These are phyloP conservation scores for Athalia circularis DNA, from an alignment of 2,888 invertebrate genomes.

Conservation along the genomic window DNA sequence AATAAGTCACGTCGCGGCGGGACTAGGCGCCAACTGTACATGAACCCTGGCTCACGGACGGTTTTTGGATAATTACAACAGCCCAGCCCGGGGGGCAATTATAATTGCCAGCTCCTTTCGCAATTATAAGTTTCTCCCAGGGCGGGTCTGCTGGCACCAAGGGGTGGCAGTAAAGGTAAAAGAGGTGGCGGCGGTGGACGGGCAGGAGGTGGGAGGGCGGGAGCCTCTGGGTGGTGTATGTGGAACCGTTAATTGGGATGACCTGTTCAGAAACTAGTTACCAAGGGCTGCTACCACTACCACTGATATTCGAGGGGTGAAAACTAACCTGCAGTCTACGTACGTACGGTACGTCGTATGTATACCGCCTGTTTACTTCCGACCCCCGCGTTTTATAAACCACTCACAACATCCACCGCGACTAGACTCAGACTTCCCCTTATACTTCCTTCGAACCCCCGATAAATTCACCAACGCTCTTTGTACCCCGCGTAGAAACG, in stretches of 20 bases:
- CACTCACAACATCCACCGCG: no score
- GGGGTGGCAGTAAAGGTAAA: background rate
- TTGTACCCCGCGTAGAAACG: background rate
- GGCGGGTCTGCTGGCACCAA: slow-evolving; percentile 52
- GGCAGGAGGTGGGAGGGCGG: slow-evolving; percentile 53
- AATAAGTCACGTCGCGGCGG: slow-evolving; percentile 41
- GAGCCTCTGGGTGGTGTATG: slow-evolving; percentile 62
- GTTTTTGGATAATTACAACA: slow-evolving; percentile 71
- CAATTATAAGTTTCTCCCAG: slow-evolving; percentile 74
- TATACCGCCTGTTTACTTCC: slow-evolving; percentile 1
- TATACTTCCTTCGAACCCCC: background rate
- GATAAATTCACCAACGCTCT: slow-evolving; percentile 5
- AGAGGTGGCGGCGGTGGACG: slow-evolving; percentile 46
- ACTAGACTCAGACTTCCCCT: background rate
- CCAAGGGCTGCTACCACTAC: slow-evolving; percentile 58
- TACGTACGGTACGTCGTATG: background rate
- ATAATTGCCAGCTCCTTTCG: slow-evolving; percentile 74
- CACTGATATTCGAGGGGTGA: slow-evolving; percentile 48
- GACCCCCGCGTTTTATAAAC: background rate
- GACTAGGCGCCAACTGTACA: slow-evolving; percentile 42
- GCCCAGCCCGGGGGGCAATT: slow-evolving; percentile 71
- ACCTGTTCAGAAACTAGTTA: slow-evolving; percentile 74
- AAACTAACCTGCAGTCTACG: slow-evolving; percentile 22
- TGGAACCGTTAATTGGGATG: slow-evolving; percentile 74
- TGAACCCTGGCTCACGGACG: slow-evolving; percentile 48